phyloP scores from a whole-genome alignment of 2,113 vertebrate species.

The Marmota flaviventris region DNA sequence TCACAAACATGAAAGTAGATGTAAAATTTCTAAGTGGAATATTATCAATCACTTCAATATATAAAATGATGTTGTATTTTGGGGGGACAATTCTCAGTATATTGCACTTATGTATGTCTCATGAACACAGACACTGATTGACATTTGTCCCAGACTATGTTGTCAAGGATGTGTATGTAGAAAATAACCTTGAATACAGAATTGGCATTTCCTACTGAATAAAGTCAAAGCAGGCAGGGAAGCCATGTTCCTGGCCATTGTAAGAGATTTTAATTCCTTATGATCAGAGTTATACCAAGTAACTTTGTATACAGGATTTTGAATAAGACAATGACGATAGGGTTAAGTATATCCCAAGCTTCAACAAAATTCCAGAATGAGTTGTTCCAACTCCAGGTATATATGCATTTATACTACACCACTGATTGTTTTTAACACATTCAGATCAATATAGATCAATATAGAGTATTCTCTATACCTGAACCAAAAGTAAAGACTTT shows the following conservation, averaged over 20 bases:
- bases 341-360: not conserved
- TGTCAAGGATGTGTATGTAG: not conserved
- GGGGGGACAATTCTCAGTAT: not conserved
- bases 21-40: not conserved
- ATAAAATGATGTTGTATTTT: not conserved
- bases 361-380: not conserved
- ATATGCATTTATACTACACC: not conserved
- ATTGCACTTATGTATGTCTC: not conserved
- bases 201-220: not conserved
- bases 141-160: not conserved
- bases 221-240: not conserved
- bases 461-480: not conserved
- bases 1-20: not conserved
- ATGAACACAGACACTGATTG: not conserved
- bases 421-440: not conserved
- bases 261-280: not conserved
- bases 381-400: not conserved
- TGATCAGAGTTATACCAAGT: not conserved
- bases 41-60: not conserved
- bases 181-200: not conserved
- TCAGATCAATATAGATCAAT: no score
- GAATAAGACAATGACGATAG: not conserved
- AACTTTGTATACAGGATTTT: not conserved
- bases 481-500: not conserved
- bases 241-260: not conserved